Conservation (phyloP, 2,113 vertebrate genomes). For the Oophaga pumilio region DNA sequence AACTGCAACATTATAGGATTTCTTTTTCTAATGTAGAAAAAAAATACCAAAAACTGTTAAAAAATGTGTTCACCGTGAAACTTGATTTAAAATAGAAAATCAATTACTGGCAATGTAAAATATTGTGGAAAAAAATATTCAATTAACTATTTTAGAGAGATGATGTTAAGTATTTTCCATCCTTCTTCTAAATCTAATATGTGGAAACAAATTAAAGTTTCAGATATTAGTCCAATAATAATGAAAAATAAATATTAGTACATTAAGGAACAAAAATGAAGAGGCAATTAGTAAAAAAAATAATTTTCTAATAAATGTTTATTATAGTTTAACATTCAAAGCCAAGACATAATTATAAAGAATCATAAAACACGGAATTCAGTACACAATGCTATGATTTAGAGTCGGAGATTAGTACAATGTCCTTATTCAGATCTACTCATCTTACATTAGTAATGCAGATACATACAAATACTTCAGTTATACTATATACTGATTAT, state of each 20-base stretch:
- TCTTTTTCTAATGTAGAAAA: too few species aligned
- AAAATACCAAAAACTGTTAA: too few species aligned
- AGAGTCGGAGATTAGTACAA: slow-evolving; percentile 6
- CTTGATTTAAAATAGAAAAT: too few species aligned
- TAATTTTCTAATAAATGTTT: slow-evolving; percentile 62
- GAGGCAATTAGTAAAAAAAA: slow-evolving; percentile 27
- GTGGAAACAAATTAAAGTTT: background rate
- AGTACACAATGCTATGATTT: slow-evolving; percentile 19
- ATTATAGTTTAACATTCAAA: slow-evolving; percentile 60
- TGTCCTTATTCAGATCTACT: background rate
- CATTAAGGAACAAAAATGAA: background rate
- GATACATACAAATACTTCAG: background rate
- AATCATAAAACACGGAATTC: slow-evolving; percentile 58
- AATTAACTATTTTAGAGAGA: background rate
- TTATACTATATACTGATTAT: slow-evolving; percentile 4
- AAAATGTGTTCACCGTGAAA: too few species aligned
- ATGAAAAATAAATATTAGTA: background rate
- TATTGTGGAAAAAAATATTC: background rate
- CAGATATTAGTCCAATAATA: background rate
- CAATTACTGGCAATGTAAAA: background rate
- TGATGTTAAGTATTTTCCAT: background rate
- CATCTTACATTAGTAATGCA: slow-evolving; percentile 11
- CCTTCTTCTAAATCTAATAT: background rate
- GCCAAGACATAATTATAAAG: slow-evolving; percentile 60
- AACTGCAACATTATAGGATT: too few species aligned